phyloP scores from a whole-genome alignment of 2,113 vertebrate species.

The Dicaeum eximium region DNA sequence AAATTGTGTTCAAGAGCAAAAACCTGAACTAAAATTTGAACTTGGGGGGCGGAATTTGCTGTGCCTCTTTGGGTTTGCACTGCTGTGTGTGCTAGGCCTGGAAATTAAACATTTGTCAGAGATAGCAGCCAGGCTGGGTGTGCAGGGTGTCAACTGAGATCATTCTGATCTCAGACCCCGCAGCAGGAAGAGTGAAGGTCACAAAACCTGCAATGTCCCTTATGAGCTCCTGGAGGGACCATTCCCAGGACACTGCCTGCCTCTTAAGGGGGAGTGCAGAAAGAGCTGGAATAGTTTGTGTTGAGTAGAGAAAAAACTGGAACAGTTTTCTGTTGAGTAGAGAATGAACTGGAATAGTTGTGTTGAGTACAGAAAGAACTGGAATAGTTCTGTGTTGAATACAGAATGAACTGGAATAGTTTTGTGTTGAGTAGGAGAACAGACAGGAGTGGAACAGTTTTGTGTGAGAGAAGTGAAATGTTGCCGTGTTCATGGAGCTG shows the following conservation, averaged over 20 bases:
- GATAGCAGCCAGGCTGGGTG: no score
- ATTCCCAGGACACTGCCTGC: background rate
- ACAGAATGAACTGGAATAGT: no score
- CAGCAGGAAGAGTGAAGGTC: background rate
- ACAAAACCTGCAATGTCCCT: background rate
- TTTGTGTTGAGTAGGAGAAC: background rate
- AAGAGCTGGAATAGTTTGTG: no score
- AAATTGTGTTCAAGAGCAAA: background rate
- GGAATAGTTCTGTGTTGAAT: no score
- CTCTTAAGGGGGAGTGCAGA: background rate
- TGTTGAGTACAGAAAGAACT: no score
- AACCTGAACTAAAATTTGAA: background rate
- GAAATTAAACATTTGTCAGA: background rate
- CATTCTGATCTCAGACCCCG: background rate
- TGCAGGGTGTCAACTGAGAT: no score
- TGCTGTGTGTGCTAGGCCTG: background rate
- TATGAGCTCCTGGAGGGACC: background rate
- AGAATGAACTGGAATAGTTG: no score
- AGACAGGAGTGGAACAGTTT: background rate
- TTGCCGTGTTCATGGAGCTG: background rate
- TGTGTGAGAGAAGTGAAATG: background rate
- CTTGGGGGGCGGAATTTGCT: background rate
- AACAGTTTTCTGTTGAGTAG: no score
- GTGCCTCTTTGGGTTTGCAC: background rate
- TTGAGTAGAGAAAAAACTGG: no score